Conservation (phyloP, 2,888 invertebrate species). For the Phortica magna region DNA sequence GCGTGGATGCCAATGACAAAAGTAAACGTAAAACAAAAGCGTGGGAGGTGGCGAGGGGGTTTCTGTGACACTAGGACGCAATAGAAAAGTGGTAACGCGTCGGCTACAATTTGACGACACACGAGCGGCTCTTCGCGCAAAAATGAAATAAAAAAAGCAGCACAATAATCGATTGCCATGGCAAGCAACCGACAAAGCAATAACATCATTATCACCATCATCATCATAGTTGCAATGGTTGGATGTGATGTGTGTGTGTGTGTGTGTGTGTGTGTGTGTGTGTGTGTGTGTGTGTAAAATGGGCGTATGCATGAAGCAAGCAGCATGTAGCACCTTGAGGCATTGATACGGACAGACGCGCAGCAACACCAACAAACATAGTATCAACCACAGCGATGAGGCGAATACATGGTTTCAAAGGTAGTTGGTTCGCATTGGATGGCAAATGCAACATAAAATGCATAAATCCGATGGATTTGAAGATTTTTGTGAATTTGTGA, state of each 20-base stretch:
- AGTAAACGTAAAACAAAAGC: conserved; percentile 71
- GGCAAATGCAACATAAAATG: conserved; percentile 67
- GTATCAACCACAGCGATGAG: conserved; percentile 1
- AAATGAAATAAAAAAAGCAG: conserved; percentile 8
- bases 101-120: not conserved
- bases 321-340: not conserved
- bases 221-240: not conserved
- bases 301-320: too few relatives aligned
- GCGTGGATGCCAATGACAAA: conserved; percentile 45
- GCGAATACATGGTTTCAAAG: not conserved
- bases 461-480: conserved; percentile 70
- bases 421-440: conserved; percentile 48
- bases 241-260: too few relatives aligned
- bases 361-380: not conserved
- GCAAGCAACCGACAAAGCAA: conserved; percentile 16
- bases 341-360: not conserved
- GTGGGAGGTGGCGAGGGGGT: conserved; percentile 32
- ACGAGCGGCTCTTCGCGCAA: not conserved
- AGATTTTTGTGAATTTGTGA: conserved; percentile 70
- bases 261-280: too few relatives aligned
- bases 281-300: too few relatives aligned
- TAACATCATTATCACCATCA: conserved; percentile 16
- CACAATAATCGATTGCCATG: conserved; percentile 16
- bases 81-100: too few relatives aligned
- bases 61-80: too few relatives aligned